Evolutionary conservation across 2,888 invertebrate genomes (phyloP).

Genomic region (Scaptomyza parva): DNA sequence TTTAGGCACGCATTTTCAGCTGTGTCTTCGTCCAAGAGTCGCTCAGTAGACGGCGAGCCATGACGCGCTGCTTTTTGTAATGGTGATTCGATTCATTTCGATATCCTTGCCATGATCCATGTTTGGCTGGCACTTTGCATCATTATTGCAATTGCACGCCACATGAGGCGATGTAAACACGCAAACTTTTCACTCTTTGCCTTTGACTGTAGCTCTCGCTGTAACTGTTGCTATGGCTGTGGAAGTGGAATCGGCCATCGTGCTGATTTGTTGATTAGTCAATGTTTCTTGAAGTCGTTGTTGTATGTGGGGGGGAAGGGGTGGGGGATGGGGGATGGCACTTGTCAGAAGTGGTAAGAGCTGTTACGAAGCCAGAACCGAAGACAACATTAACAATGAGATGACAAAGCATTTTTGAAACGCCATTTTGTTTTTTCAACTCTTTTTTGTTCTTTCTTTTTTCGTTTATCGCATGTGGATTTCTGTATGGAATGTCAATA

Average conservation of each 20-base stretch:
- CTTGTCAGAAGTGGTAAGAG: constrained; percentile 57
- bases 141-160: constrained; percentile 74
- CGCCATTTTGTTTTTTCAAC: neutral
- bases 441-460: neutral
- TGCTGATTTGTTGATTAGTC: constrained; percentile 78
- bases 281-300: constrained; percentile 53
- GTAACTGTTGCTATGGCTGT: constrained; percentile 5
- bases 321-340: constrained; percentile 34
- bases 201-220: constrained; percentile 1
- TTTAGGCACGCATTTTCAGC: constrained; percentile 60
- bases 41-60: constrained; percentile 15
- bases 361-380: constrained; percentile 46
- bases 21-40: constrained; percentile 27
- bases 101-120: constrained; percentile 35
- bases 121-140: constrained; percentile 66
- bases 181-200: constrained; percentile 37
- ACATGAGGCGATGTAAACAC: constrained; percentile 65
- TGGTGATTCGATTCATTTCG: constrained; percentile 38
- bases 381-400: constrained; percentile 63
- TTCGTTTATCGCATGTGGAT: neutral
- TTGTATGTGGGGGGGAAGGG: constrained; percentile 28
- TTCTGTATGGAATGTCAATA: neutral
- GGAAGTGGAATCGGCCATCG: constrained; percentile 36
- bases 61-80: constrained; percentile 17
- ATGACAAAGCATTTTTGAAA: constrained; percentile 58